These are phyloP conservation scores for Periophthalmodon schlosseri DNA, from an alignment of 2,113 vertebrate genomes.

Conservation along the genomic window DNA sequence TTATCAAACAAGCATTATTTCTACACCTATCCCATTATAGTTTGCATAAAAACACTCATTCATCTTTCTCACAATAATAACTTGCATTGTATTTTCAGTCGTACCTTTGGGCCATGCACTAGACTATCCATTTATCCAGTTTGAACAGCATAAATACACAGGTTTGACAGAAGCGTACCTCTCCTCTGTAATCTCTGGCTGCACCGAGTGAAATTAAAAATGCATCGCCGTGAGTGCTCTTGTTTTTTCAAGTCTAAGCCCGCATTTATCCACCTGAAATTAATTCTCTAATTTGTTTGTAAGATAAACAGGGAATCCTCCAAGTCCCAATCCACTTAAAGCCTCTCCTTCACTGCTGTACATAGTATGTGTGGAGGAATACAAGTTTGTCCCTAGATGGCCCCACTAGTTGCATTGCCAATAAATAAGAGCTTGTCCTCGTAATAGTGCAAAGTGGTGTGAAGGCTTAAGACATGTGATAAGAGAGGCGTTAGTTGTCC, in stretches of 20 bases:
- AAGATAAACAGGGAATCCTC: conserved; percentile 72
- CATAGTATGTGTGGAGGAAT: conserved; percentile 51
- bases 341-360: conserved; percentile 50
- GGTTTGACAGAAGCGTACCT: conserved; percentile 64
- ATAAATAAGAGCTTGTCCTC: conserved; percentile 46
- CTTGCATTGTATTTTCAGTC: conserved; percentile 5
- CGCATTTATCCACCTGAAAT: conserved; percentile 72
- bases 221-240: conserved; percentile 55
- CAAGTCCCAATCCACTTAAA: conserved; percentile 67
- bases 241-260: conserved; percentile 60
- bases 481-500: conserved; percentile 9
- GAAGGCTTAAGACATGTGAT: conserved; percentile 22
- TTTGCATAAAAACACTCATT: not conserved
- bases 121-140: conserved; percentile 29
- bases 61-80: conserved; percentile 14
- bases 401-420: conserved; percentile 29
- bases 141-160: conserved; percentile 49
- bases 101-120: conserved; percentile 33
- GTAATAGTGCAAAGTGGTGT: conserved; percentile 35
- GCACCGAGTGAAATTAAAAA: conserved; percentile 56
- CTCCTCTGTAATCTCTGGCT: conserved; percentile 56
- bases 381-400: conserved; percentile 53
- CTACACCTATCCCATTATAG: not conserved
- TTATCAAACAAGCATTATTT: not conserved
- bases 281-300: conserved; percentile 71